A percentile compares a stretch with the other conserved stretches of the same genome.
These are phyloP conservation scores for Phenganax subtilis DNA, from an alignment of 92 coral and sea anemone species.

Conservation along the genomic window DNA sequence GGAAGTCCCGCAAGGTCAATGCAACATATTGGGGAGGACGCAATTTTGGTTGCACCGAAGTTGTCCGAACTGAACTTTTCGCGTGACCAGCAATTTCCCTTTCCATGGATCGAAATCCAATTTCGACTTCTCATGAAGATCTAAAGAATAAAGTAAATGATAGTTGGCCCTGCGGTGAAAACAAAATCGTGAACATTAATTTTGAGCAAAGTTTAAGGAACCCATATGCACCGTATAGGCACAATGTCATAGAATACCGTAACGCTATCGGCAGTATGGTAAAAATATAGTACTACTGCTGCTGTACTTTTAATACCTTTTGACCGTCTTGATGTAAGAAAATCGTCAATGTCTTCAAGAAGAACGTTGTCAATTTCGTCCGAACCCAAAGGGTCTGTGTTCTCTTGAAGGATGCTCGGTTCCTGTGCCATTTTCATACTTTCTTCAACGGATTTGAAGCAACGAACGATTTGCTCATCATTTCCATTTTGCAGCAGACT, in stretches of 20 bases:
- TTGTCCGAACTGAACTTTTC: not conserved
- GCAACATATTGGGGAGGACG: not conserved
- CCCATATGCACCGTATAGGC: too few relatives aligned
- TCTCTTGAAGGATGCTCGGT: not conserved
- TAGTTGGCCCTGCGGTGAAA: too few relatives aligned
- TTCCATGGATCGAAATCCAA: slow-evolving; percentile 18
- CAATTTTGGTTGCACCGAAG: not conserved
- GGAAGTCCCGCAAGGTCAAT: too few relatives aligned
- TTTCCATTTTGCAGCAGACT: slow-evolving; percentile 13
- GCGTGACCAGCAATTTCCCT: slow-evolving; percentile 21
- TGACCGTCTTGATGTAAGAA: not conserved
- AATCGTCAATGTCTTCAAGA: not conserved
- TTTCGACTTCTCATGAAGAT: not conserved
- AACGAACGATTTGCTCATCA: slow-evolving; percentile 19
- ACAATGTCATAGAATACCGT: too few relatives aligned
- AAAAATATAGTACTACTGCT: too few relatives aligned
- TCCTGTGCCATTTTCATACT: not conserved
- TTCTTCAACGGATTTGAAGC: slow-evolving; percentile 3
- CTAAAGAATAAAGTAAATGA: too few relatives aligned
- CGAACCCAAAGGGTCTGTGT: not conserved
- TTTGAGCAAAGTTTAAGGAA: too few relatives aligned
- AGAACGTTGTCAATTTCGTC: not conserved
- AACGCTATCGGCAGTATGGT: too few relatives aligned
- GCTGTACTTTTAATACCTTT: too few relatives aligned
- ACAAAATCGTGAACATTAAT: too few relatives aligned